A percentile compares a stretch with the other conserved stretches of the same genome.
Evolutionary conservation across 1,140 invertebrate genomes (phyloP).

Genomic region (Ladona fulva): DNA sequence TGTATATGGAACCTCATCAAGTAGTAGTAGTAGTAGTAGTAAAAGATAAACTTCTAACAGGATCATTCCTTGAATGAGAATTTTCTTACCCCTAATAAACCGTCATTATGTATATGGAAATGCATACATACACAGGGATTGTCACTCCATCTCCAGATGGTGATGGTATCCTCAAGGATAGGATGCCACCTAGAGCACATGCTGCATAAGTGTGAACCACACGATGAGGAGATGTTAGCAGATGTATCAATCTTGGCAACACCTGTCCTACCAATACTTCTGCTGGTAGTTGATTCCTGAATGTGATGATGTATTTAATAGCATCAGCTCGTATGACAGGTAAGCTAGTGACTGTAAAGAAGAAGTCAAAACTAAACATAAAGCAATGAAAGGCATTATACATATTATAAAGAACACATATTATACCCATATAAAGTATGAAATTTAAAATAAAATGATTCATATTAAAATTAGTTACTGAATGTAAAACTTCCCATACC

Average conservation of each 20-base stretch:
- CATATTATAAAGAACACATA: background rate
- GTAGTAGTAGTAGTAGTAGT: too few species aligned
- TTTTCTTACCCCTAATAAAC: too few species aligned
- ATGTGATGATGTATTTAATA: constrained; percentile 94
- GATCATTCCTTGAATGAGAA: too few species aligned
- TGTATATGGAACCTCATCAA: too few species aligned
- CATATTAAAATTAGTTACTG: background rate
- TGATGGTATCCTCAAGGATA: constrained; percentile 56
- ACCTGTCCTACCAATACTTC: constrained; percentile 57
- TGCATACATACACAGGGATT: constrained; percentile 17
- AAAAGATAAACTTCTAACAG: too few species aligned
- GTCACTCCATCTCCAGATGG: constrained; percentile 40
- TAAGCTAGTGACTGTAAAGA: constrained; percentile 64
- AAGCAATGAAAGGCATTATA: background rate
- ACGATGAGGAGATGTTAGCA: constrained; percentile 56
- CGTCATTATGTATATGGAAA: constrained; percentile 16
- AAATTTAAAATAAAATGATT: background rate
- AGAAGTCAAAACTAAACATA: constrained; percentile 18
- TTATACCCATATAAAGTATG: background rate
- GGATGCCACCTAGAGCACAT: constrained; percentile 79
- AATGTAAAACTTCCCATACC: constrained; percentile 40
- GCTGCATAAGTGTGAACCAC: constrained; percentile 95
- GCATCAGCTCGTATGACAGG: constrained; percentile 92
- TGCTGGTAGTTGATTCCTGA: constrained; percentile 76
- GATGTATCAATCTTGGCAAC: constrained; percentile 68